Percentiles rank a stretch among this genome's conserved stretches.
Conservation (phyloP, 1,140 invertebrate species). For the Tenebrio molitor region DNA sequence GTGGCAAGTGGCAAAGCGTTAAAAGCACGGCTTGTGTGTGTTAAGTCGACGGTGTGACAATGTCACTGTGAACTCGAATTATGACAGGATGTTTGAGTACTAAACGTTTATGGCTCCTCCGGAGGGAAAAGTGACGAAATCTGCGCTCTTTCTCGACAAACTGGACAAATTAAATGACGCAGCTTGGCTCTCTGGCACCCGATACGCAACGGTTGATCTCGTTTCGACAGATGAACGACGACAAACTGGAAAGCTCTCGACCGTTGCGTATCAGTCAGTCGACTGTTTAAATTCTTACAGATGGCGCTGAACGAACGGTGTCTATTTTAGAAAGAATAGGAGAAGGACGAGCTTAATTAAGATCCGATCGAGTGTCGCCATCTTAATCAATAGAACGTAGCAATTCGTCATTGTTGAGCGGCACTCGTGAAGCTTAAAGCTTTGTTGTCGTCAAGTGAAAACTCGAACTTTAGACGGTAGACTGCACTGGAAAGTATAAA, state of each 20-base stretch:
- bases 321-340: no score
- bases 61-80: slow-evolving; percentile 49
- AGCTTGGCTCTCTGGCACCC: no score
- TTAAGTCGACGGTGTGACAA: slow-evolving; percentile 49
- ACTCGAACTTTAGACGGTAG: slow-evolving; percentile 16
- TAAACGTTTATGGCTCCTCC: slow-evolving; percentile 47
- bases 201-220: no score
- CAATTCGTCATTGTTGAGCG: slow-evolving; percentile 21
- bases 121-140: slow-evolving; percentile 43
- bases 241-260: no score
- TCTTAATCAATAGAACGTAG: slow-evolving; percentile 29
- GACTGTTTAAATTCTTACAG: no score
- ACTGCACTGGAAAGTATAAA: slow-evolving; percentile 47
- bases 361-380: slow-evolving; percentile 13
- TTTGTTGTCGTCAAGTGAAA: slow-evolving; percentile 42
- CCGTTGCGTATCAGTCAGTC: no score
- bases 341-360: slow-evolving; percentile 34
- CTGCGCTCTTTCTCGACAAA: neutral
- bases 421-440: slow-evolving; percentile 7
- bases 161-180: no score
- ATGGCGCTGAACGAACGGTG: no score
- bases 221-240: no score
- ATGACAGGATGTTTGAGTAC: slow-evolving; percentile 49
- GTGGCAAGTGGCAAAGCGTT: slow-evolving; percentile 19
- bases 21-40: slow-evolving; percentile 34